Evolutionary conservation across 2,113 vertebrate genomes (phyloP).

Genomic region (Physeter macrocephalus): DNA sequence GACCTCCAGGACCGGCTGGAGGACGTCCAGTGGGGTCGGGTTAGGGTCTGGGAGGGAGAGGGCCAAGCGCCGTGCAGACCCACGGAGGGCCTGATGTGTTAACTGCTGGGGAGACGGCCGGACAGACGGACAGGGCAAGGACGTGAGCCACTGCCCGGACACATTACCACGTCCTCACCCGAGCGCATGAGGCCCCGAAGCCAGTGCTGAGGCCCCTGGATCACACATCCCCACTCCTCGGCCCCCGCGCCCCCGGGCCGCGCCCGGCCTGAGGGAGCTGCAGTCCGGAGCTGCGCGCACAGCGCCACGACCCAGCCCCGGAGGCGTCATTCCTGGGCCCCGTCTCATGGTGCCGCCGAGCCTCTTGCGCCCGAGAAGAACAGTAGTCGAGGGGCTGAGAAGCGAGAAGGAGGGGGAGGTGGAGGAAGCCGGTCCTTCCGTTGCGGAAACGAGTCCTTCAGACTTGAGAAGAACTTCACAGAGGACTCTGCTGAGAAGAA

Average conservation of each 20-base stretch:
- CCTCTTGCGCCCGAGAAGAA: background rate
- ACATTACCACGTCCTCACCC: fast-evolving
- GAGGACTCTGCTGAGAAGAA: background rate
- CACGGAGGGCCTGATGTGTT: fast-evolving
- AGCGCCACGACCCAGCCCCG: background rate
- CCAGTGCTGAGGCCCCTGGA: background rate
- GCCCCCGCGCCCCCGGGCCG: too few species aligned
- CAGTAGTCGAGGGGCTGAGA: background rate
- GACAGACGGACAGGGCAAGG: too few species aligned
- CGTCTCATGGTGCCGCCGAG: fast-evolving
- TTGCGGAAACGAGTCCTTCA: background rate
- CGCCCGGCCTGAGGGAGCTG: fast-evolving
- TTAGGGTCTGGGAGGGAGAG: fast-evolving
- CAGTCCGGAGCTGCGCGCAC: fast-evolving
- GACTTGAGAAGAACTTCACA: background rate
- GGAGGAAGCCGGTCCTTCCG: fast-evolving
- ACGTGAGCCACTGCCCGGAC: fast-evolving
- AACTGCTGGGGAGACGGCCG: fast-evolving
- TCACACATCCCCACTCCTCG: background rate
- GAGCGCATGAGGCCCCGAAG: fast-evolving
- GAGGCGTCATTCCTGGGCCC: background rate
- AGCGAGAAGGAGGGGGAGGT: too few species aligned
- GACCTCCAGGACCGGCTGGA: fast-evolving
- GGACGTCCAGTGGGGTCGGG: fast-evolving
- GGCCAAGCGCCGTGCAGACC: fast-evolving